Evolutionary conservation across 2,888 invertebrate species (phyloP), one percentile per base, ranked within the genome.

Genomic region (Sussaba pulchella): DNA sequence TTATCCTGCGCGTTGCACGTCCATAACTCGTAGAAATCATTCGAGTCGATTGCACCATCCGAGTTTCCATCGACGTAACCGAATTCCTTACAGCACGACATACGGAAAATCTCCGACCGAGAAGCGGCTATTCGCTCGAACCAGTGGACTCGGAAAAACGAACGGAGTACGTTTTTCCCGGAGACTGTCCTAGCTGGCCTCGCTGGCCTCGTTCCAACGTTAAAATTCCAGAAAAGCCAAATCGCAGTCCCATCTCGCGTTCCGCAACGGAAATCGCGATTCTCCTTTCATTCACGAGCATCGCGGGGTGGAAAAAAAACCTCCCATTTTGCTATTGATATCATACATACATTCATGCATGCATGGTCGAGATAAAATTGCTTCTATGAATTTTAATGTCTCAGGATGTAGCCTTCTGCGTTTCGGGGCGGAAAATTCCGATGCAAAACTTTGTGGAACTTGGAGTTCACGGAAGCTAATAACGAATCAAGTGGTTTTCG

Each of bases 201-300:
- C 31, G 64, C 54, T 81, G 81, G 81, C 67, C 41, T 17, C 19
- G 69, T 17, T 81, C 81, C 81, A 81, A 77, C 73, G 52, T 39
- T 24, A 76, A 81, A 77, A 77, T 77, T 77, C 31, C 4, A 31
- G 73, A 81, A 81, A 81, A 81, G 73, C 81, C 81, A 73, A 76
- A 81, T 81, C 76, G 75, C 41, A 26, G 76, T 76, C 76, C 50
- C 80, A 76, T 72, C 80, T 81, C 69, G n/a, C 63, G 57, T 77
- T 50, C 63, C 50, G 50, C 43, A 47, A 36, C 57, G 21, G 76
- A 47, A 66, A 84, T 87, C 85, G 87, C 83, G 83, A 83, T 61
- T 63, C 61, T 24, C 43, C 39, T 72, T 71, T 52, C 71, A 19
- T 21, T 54, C 70, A 1, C 45, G 4, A 50, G 26, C 9, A 73